phyloP scores from a whole-genome alignment of 2,888 invertebrate species.

The Panorpa germanica region DNA sequence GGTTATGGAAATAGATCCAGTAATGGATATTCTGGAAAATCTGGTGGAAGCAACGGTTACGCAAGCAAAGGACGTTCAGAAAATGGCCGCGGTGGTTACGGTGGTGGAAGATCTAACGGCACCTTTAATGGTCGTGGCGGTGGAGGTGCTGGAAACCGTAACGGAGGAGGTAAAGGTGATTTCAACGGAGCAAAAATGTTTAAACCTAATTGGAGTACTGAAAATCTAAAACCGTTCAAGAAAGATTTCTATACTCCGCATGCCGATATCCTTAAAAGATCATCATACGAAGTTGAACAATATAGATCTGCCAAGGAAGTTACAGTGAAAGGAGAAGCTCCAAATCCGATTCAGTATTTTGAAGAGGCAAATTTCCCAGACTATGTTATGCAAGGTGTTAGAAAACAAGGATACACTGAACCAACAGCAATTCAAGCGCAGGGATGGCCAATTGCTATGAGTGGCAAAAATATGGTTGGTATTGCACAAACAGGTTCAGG shows the following conservation, averaged over 20 bases:
- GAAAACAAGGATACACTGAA: constrained; percentile 42
- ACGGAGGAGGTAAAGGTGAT: constrained; percentile 18
- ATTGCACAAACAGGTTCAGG: constrained; percentile 76
- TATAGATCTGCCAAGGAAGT: constrained; percentile 50
- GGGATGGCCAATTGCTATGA: constrained; percentile 73
- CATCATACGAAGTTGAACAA: constrained; percentile 46
- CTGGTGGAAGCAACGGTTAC: no score
- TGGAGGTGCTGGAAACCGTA: constrained; percentile 16
- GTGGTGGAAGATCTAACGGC: constrained; percentile 18
- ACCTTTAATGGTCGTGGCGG: constrained; percentile 16
- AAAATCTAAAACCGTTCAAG: constrained; percentile 48
- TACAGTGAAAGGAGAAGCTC: constrained; percentile 53
- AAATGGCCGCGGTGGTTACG: constrained; percentile 16
- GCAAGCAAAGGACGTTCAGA: no score
- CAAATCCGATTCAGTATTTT: constrained; percentile 60
- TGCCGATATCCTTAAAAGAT: constrained; percentile 34
- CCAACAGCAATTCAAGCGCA: constrained; percentile 76
- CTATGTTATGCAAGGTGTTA: constrained; percentile 43
- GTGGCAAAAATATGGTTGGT: constrained; percentile 65
- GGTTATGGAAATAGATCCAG: no score
- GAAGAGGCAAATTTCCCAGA: constrained; percentile 65
- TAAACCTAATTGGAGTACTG: constrained; percentile 31
- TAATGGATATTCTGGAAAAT: no score
- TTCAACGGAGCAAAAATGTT: constrained; percentile 29
- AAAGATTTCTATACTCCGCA: constrained; percentile 68